Evolutionary conservation across 2,888 invertebrate species (phyloP).

Genomic region (Tachystola acroxantha): DNA sequence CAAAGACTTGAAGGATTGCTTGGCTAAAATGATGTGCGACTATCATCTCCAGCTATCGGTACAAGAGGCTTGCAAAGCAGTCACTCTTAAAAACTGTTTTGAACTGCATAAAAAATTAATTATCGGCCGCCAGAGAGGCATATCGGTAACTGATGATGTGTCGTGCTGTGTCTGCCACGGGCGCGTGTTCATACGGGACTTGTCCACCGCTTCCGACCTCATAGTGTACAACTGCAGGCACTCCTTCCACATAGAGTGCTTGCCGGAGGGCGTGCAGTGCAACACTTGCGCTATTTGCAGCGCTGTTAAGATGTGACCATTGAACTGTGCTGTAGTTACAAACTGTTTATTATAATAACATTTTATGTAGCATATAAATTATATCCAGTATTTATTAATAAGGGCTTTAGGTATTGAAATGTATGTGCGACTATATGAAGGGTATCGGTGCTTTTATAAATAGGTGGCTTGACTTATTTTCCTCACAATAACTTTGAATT

Average conservation of each 20-base stretch:
- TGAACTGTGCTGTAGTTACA: conserved; percentile 24
- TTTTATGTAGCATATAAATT: conserved; percentile 10
- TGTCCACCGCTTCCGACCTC: conserved; percentile 82
- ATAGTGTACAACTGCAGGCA: conserved; percentile 93
- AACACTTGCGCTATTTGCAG: conserved; percentile 58
- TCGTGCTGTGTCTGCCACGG: conserved; percentile 89
- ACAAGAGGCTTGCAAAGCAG: conserved; percentile 93
- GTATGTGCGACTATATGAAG: no score
- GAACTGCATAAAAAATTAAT: conserved; percentile 90
- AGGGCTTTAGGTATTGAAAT: no score
- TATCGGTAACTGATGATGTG: conserved; percentile 85
- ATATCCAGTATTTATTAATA: no score
- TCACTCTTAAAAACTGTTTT: conserved; percentile 94
- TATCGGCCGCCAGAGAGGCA: conserved; percentile 86
- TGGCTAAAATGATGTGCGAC: conserved; percentile 97
- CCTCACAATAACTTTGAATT: conserved; percentile 21
- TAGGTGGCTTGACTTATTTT: conserved; percentile 52
- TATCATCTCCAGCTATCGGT: conserved; percentile 95
- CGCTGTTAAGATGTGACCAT: conserved; percentile 62
- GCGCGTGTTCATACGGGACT: conserved; percentile 85
- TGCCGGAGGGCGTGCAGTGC: conserved; percentile 72
- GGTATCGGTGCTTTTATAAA: conserved; percentile 32
- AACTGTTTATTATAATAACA: conserved; percentile 35
- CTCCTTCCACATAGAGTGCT: conserved; percentile 91
- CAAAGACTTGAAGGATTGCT: conserved; percentile 91